These are phyloP conservation scores for Elaphurus davidianus DNA, from an alignment of 2,113 vertebrate genomes.

Conservation along the genomic window DNA sequence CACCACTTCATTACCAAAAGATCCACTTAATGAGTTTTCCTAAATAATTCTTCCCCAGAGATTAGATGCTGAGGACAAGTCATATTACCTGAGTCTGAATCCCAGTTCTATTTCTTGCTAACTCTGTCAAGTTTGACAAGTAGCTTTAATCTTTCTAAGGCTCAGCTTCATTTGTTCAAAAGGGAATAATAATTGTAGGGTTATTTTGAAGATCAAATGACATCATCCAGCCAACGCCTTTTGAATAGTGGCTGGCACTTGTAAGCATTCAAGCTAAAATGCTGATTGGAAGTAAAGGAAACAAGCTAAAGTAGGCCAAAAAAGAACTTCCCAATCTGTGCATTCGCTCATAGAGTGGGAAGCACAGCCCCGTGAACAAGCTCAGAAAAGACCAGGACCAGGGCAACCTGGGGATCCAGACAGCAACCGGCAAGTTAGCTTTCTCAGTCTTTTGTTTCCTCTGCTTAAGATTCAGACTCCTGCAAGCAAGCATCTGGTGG, in stretches of 20 bases:
- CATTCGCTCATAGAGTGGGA: neutral
- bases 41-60: conserved; percentile 10
- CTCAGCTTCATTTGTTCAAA: neutral
- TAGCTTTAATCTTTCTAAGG: conserved; percentile 13
- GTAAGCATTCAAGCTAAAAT: conserved; percentile 22
- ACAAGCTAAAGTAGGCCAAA: neutral
- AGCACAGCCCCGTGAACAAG: neutral
- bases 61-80: neutral
- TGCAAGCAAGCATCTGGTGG: neutral
- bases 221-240: conserved; percentile 7
- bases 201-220: neutral
- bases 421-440: neutral
- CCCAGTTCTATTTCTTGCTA: neutral
- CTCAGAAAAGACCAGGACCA: neutral
- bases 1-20: neutral
- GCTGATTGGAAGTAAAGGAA: neutral
- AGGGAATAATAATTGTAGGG: neutral
- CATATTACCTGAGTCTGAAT: neutral
- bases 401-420: neutral
- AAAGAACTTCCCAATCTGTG: neutral
- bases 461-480: neutral
- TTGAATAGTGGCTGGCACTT: neutral
- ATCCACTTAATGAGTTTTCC: neutral
- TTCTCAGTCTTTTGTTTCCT: neutral
- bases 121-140: neutral